Evolutionary conservation across 2,113 vertebrate species (phyloP), one percentile per base, ranked within the genome.

Genomic region (Triplophysa rosa): DNA sequence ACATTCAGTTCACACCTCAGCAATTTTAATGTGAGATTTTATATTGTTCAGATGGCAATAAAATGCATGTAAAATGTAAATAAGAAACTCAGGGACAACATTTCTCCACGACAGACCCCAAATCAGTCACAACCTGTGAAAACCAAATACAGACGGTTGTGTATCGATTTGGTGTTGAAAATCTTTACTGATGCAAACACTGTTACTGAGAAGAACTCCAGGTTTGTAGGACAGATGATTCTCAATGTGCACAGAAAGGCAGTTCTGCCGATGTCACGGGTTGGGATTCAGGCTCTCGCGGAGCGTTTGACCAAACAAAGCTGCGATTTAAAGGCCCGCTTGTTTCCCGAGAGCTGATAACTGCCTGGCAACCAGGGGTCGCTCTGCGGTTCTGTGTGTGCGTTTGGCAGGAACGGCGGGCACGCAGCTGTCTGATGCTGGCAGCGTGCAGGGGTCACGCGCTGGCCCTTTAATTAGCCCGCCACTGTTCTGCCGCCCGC

Each of bases 391-490:
- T 80, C 21, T 73, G 61, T 74, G 26, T 63, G 40, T 84, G 40
- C 62, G 40, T 81, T 82, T 88, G 88, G 87, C 84, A 82, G 37
- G 73, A 61, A 67, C 7, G 11, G 66, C 45, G 88, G 84, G 65
- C 88, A 87, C 85, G 84, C 94, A 95, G 94, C 94, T 95, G 94
- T 90, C 89, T 88, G 86, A 58, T 80, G 73, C 92, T 94, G 94
- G 92, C 91, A 91, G 84, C 87, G 84, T 84, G 90, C 74, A 47
- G 84, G 88, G 89, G 81, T 83, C 84, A 67, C 42, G 81, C 84
- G 82, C 92, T 87, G 84, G 89, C 83, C 86, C 91, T 90, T 94
- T 95, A 96, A 96, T 96, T 95, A 94, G 91, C 92, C 91, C 87
- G 92, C 92, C 92, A 90, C 94, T 83, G 91, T 92, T 87, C 88